Percentiles rank a stretch among this genome's conserved stretches.
phyloP scores from a whole-genome alignment of 1,140 invertebrate species.

The Lepidotrigona ventralis region DNA sequence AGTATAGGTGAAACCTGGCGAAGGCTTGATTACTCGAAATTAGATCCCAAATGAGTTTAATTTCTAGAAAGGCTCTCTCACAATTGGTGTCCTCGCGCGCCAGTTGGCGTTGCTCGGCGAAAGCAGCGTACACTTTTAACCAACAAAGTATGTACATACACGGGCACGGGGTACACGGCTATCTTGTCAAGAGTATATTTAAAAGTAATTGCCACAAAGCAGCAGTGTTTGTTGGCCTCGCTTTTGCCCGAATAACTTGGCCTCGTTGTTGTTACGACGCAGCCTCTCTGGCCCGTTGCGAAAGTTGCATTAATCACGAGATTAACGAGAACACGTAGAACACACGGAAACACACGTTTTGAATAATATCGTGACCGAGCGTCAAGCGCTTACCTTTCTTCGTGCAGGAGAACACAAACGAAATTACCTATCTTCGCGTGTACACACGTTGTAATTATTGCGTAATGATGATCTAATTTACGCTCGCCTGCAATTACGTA shows the following conservation, averaged over 20 bases:
- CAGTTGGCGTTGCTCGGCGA: constrained; percentile 30
- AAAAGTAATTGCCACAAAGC: constrained; percentile 53
- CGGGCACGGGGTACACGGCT: background rate
- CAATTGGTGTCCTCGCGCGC: constrained; percentile 59
- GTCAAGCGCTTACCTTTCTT: background rate
- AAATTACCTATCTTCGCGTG: background rate
- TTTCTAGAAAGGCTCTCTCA: constrained; percentile 58
- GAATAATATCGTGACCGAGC: constrained; percentile 26
- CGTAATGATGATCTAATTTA: background rate
- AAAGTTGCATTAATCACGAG: constrained; percentile 45
- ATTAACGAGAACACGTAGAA: constrained; percentile 45
- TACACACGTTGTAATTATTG: too few species aligned
- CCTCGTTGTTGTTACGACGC: constrained; percentile 25
- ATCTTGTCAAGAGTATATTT: constrained; percentile 43
- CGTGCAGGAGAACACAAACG: background rate
- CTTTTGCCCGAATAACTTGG: constrained; percentile 37
- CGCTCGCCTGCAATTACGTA: background rate
- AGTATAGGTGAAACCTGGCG: constrained; percentile 50
- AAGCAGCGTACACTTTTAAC: constrained; percentile 45
- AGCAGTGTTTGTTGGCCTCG: constrained; percentile 35
- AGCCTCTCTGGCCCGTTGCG: constrained; percentile 2
- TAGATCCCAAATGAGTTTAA: constrained; percentile 65
- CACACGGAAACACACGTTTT: constrained; percentile 26
- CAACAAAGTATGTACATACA: constrained; percentile 19
- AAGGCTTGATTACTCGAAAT: constrained; percentile 62